These are phyloP conservation scores for Nomada flava DNA, from an alignment of 2,888 invertebrate species.

Conservation along the genomic window DNA sequence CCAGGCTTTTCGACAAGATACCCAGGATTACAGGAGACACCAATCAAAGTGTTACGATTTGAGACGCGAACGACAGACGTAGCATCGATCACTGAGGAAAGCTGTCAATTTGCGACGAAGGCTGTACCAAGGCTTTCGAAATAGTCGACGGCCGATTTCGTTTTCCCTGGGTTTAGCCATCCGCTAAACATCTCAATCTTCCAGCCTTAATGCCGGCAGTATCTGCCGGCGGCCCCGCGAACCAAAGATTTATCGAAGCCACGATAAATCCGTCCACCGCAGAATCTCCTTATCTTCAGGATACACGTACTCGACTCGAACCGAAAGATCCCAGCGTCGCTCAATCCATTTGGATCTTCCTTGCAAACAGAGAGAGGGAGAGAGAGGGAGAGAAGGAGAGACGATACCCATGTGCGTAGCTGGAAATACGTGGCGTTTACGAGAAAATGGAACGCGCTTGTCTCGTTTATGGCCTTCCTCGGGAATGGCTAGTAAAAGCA, in stretches of 20 bases:
- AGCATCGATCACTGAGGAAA: conserved; percentile 20
- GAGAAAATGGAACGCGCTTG: background rate
- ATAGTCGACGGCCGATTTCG: conserved; percentile 12
- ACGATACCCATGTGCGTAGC: background rate
- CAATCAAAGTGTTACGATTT: background rate
- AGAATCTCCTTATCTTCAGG: conserved; percentile 49
- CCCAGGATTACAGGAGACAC: background rate
- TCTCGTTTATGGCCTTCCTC: background rate
- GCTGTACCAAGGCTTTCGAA: background rate
- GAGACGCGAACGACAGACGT: background rate
- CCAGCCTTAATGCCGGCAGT: conserved; percentile 23
- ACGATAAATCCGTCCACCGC: conserved; percentile 43
- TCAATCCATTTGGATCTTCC: conserved; percentile 25
- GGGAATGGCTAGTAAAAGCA: too few species aligned
- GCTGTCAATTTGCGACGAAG: conserved; percentile 9
- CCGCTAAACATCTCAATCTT: conserved; percentile 45
- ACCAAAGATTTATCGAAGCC: conserved; percentile 39
- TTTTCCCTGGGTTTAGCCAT: conserved; percentile 9
- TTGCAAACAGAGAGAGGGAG: too few species aligned
- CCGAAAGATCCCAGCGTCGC: conserved; percentile 14
- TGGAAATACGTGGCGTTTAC: background rate
- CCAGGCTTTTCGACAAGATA: too few species aligned
- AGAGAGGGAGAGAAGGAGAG: too few species aligned
- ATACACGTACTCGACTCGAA: conserved; percentile 26
- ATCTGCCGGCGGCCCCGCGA: conserved; percentile 18